phyloP scores from a whole-genome alignment of 1,140 invertebrate genomes.

The Megathymus violae region DNA sequence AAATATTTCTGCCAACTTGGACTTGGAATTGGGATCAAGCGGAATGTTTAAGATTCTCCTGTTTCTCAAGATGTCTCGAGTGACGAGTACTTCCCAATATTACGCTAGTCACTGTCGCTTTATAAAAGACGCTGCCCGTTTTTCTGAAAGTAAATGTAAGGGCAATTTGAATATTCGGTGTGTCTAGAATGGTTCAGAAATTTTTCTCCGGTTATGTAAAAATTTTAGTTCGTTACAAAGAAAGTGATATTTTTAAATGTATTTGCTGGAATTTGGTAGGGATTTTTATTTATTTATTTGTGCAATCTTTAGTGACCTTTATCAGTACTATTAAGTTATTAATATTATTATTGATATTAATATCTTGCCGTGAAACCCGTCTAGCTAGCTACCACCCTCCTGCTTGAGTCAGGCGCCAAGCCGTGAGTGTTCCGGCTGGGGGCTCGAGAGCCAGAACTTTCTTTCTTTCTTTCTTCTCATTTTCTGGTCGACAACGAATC shows the following conservation, averaged over 20 bases:
- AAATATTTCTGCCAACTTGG: conserved; percentile 19
- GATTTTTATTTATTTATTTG: too few species aligned
- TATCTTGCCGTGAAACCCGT: too few species aligned
- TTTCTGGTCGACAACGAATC: too few species aligned
- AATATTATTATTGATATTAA: too few species aligned
- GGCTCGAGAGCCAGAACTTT: too few species aligned
- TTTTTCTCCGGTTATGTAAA: not conserved
- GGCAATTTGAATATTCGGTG: not conserved
- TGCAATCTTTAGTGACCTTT: too few species aligned
- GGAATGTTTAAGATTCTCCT: conserved; percentile 22
- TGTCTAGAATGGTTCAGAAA: not conserved
- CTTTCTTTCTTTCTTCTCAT: too few species aligned
- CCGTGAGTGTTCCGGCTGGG: too few species aligned
- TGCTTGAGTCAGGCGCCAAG: too few species aligned
- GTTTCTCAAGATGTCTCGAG: conserved; percentile 25
- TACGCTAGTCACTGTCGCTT: not conserved
- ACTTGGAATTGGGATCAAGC: conserved; percentile 18
- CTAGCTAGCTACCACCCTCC: too few species aligned
- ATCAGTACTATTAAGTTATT: too few species aligned
- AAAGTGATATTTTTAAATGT: not conserved
- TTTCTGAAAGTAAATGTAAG: not conserved
- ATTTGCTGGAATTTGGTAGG: not conserved
- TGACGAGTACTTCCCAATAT: conserved; percentile 26
- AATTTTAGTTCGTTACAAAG: not conserved
- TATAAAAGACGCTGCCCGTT: not conserved